phyloP scores from a whole-genome alignment of 2,113 vertebrate species.

The Limnothrissa miodon region DNA sequence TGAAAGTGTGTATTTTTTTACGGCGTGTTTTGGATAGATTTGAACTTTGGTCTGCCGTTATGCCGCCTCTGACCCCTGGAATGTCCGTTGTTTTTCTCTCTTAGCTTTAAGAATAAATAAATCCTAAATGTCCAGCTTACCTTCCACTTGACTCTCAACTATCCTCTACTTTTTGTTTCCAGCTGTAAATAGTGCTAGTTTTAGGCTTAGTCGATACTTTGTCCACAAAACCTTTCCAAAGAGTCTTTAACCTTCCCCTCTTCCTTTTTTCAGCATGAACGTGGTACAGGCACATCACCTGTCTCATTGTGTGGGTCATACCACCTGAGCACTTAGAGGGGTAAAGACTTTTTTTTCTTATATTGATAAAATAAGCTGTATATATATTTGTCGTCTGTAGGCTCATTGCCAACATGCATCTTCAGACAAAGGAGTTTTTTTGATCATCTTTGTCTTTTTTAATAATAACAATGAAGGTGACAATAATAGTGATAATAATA shows the following conservation, averaged over 20 bases:
- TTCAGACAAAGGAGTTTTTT: constrained; percentile 1
- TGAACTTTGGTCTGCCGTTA: not conserved
- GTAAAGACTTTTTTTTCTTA: not conserved
- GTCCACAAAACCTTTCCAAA: not conserved
- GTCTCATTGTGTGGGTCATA: not conserved
- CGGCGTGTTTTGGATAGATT: not conserved
- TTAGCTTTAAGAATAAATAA: not conserved
- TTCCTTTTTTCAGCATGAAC: constrained; percentile 10
- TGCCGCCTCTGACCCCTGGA: not conserved
- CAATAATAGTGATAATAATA: not conserved
- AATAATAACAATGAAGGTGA: not conserved
- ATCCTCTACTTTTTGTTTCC: not conserved
- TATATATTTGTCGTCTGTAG: not conserved
- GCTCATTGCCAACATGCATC: not conserved
- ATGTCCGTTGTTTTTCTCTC: not conserved
- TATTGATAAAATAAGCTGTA: not conserved
- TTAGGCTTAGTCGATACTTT: not conserved
- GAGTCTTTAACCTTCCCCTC: not conserved
- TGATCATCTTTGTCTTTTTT: not conserved
- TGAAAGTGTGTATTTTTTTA: too few relatives aligned
- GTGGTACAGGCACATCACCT: not conserved
- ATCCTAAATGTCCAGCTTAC: not conserved
- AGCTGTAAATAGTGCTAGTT: not conserved
- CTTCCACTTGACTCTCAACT: not conserved
- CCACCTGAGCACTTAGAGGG: constrained; percentile 21